Evolutionary conservation across 2,888 invertebrate genomes (phyloP).

Genomic region (Himalopsyche tibetana): DNA sequence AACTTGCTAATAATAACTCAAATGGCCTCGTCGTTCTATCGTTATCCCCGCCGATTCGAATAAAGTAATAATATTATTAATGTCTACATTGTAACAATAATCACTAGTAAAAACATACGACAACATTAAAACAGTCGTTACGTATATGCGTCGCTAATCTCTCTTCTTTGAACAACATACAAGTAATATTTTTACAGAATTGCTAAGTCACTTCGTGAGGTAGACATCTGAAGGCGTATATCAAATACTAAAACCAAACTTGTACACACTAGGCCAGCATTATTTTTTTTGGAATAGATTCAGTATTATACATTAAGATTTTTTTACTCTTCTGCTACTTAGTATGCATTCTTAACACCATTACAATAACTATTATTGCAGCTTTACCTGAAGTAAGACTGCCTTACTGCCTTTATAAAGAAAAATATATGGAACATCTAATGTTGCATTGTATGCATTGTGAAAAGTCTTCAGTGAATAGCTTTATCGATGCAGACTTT

Average conservation of each 20-base stretch:
- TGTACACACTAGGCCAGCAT: neutral
- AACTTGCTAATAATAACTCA: constrained; percentile 22
- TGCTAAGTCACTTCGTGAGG: constrained; percentile 55
- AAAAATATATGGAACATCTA: no score
- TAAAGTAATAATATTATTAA: constrained; percentile 20
- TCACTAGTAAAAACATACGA: constrained; percentile 47
- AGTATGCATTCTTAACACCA: no score
- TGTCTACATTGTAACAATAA: constrained; percentile 44
- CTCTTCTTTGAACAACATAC: neutral
- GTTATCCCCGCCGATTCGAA: neutral
- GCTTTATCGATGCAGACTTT: no score
- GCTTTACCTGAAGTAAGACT: no score
- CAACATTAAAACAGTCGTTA: constrained; percentile 40
- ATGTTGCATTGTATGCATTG: no score
- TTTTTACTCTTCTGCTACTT: no score
- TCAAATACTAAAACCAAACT: neutral
- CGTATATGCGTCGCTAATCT: constrained; percentile 10
- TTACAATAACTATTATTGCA: no score
- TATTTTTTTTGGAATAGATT: neutral
- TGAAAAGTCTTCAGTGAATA: no score
- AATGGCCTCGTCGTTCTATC: constrained; percentile 8
- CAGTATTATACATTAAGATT: no score
- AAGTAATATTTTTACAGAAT: constrained; percentile 39
- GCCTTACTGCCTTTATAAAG: no score
- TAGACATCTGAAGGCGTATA: constrained; percentile 45